A percentile compares a stretch with the other conserved stretches of the same genome.
Conservation (phyloP, 2,113 vertebrate species). For the Paramisgurnus dabryanus region DNA sequence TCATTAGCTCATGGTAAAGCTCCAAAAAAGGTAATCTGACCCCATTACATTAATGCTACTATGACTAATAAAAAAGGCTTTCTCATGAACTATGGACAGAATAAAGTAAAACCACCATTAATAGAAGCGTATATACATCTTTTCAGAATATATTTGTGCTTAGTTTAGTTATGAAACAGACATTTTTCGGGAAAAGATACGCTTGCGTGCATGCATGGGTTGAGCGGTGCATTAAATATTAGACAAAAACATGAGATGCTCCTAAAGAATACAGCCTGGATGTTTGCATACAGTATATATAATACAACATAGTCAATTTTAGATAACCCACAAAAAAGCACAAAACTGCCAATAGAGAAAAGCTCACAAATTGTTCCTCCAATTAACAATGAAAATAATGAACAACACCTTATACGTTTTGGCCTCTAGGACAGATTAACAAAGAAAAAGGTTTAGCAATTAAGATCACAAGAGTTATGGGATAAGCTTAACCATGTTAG, state of each 20-base stretch:
- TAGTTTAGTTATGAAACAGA: slow-evolving; percentile 16
- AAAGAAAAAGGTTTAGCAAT: slow-evolving; percentile 64
- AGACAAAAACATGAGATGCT: not conserved
- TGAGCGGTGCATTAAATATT: slow-evolving; percentile 15
- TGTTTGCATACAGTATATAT: not conserved
- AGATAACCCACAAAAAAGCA: slow-evolving; percentile 46
- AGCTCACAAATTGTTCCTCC: slow-evolving; percentile 61
- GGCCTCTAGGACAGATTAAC: slow-evolving; percentile 63
- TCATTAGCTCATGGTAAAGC: slow-evolving; percentile 54
- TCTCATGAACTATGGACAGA: not conserved
- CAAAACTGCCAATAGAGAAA: slow-evolving; percentile 67
- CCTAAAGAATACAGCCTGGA: not conserved
- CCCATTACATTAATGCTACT: not conserved
- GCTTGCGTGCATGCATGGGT: slow-evolving; percentile 5
- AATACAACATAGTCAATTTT: slow-evolving; percentile 18
- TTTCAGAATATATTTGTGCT: not conserved
- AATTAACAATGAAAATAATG: slow-evolving; percentile 74
- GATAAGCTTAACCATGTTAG: slow-evolving; percentile 70
- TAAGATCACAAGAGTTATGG: slow-evolving; percentile 66
- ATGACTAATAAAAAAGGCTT: not conserved
- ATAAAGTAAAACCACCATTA: not conserved
- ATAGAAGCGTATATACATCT: not conserved
- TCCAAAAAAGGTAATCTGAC: not conserved
- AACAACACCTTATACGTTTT: slow-evolving; percentile 60
- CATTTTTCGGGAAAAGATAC: slow-evolving; percentile 4